These are phyloP conservation scores for Drosophila punjabiensis DNA, from an alignment of 1,140 invertebrate genomes.

Conservation along the genomic window DNA sequence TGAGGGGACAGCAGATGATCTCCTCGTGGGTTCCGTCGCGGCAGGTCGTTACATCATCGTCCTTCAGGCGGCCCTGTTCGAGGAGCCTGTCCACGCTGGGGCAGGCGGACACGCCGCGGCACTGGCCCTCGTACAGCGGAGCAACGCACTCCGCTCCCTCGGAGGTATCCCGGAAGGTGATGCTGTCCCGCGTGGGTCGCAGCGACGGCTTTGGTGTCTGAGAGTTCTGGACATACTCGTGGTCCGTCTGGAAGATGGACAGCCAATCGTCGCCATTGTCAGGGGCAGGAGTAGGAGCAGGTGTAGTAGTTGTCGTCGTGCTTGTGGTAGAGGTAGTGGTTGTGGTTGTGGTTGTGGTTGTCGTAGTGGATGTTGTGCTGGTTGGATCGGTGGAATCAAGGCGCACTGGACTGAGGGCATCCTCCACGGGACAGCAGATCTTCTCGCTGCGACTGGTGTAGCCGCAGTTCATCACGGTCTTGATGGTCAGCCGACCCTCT, in stretches of 20 bases:
- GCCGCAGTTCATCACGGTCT: conserved; percentile 52
- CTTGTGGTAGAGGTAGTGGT: background rate
- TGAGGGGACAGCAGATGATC: conserved; percentile 65
- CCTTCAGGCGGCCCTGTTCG: conserved; percentile 44
- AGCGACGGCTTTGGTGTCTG: background rate
- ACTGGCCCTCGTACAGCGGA: conserved; percentile 61
- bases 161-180: conserved; percentile 2
- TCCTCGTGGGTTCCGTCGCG: conserved; percentile 53
- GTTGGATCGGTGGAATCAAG: background rate
- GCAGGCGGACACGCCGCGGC: conserved; percentile 48
- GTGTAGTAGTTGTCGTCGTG: conserved; percentile 21
- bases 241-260: conserved; percentile 49
- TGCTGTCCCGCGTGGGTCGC: background rate
- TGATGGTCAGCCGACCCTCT: conserved; percentile 12
- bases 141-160: conserved; percentile 37
- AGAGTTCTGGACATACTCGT: conserved; percentile 38
- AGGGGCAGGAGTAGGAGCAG: conserved; percentile 1
- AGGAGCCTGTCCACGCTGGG: conserved; percentile 45
- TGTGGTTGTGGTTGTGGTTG: conserved; percentile 18
- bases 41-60: conserved; percentile 60
- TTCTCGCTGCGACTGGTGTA: conserved; percentile 58
- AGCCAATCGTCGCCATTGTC: conserved; percentile 36
- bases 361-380: background rate
- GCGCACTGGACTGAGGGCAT: conserved; percentile 2
- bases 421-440: conserved; percentile 66